Conservation (phyloP, 1,140 invertebrate species). For the Aphelenchoides besseyi region DNA sequence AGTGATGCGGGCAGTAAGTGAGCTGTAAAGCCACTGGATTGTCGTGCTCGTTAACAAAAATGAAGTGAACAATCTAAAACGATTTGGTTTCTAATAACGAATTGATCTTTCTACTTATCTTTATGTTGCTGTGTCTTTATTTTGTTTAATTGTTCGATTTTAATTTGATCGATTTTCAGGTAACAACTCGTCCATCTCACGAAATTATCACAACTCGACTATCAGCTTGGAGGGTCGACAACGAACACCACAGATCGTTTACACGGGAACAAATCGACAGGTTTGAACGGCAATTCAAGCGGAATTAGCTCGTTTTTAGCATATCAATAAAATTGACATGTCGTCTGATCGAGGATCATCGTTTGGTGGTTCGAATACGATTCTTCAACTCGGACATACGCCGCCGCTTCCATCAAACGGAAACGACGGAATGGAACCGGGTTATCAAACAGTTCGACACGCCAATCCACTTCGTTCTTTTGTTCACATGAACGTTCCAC, state of each 20-base stretch:
- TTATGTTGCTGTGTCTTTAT: neutral
- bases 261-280: constrained; percentile 46
- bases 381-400: constrained; percentile 16
- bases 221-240: constrained; percentile 29
- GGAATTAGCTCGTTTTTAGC: constrained; percentile 26
- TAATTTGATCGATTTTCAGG: constrained; percentile 12
- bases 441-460: constrained; percentile 41
- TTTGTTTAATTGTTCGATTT: neutral
- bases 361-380: constrained; percentile 35
- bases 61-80: too few relatives aligned
- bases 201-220: constrained; percentile 28
- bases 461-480: constrained; percentile 40
- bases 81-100: too few relatives aligned
- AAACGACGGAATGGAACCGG: constrained; percentile 23
- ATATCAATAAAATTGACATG: constrained; percentile 44
- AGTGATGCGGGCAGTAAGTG: constrained; percentile 7
- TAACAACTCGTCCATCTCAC: constrained; percentile 9
- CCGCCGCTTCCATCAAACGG: constrained; percentile 16
- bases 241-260: constrained; percentile 46
- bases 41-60: too few relatives aligned
- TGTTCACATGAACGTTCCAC: constrained; percentile 33
- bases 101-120: neutral
- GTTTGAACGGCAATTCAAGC: constrained; percentile 9
- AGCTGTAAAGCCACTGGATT: neutral
- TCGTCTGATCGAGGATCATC: constrained; percentile 35